These are phyloP conservation scores for Chaitophorus viminalis DNA, from an alignment of 2,888 invertebrate species.

Conservation along the genomic window DNA sequence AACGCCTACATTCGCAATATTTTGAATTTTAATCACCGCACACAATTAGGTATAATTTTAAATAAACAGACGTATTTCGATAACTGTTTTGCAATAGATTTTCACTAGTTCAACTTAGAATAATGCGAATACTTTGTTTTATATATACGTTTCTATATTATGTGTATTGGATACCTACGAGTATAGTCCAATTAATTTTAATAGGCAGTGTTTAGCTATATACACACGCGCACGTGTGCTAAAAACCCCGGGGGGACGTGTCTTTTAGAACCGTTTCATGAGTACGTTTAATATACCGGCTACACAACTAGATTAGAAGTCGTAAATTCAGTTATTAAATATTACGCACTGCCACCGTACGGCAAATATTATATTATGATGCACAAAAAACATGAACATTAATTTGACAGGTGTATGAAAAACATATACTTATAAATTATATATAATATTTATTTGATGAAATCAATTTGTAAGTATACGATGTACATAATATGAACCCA, in stretches of 20 bases:
- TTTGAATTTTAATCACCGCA: slow-evolving; percentile 8
- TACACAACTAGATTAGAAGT: slow-evolving; percentile 25
- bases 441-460: neutral
- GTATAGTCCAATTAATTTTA: slow-evolving; percentile 37
- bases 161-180: neutral
- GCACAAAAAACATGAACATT: slow-evolving; percentile 2
- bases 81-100: neutral
- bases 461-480: neutral
- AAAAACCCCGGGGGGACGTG: slow-evolving; percentile 23
- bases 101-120: slow-evolving; percentile 1
- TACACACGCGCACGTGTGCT: slow-evolving; percentile 1
- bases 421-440: slow-evolving; percentile 10
- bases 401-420: slow-evolving; percentile 25
- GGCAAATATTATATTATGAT: neutral
- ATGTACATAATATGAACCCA: neutral
- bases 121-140: neutral
- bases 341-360: slow-evolving; percentile 11
- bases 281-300: too few relatives aligned
- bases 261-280: slow-evolving; percentile 32
- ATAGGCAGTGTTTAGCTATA: too few relatives aligned
- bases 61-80: neutral
- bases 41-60: neutral
- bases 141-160: neutral
- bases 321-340: slow-evolving; percentile 47
- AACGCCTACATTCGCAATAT: neutral